Evolutionary conservation across 2,888 invertebrate species (phyloP).

Genomic region (Polia nebulosa): DNA sequence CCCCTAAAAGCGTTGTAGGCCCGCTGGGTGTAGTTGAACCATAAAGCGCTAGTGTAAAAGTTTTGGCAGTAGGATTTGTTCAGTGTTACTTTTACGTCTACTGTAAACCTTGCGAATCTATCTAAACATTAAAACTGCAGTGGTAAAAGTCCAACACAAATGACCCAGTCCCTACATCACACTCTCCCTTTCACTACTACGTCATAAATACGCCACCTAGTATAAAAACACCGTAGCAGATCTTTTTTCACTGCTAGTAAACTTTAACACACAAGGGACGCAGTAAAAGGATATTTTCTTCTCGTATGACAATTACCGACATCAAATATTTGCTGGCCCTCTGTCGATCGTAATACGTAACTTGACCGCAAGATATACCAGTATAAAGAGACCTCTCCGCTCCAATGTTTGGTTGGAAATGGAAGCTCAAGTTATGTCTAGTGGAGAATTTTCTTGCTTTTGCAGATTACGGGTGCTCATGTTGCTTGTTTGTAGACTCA

Average conservation of each 20-base stretch:
- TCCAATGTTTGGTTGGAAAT: background rate
- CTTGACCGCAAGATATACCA: conserved; percentile 74
- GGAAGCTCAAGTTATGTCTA: conserved; percentile 67
- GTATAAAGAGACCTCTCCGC: conserved; percentile 50
- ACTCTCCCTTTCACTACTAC: background rate
- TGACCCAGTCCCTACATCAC: background rate
- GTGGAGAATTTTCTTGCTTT: conserved; percentile 82
- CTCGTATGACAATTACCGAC: conserved; percentile 88
- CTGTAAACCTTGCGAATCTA: no score
- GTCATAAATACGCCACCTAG: conserved; percentile 24
- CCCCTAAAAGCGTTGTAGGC: no score
- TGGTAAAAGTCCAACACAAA: background rate
- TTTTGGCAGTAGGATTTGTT: no score
- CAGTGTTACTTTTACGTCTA: no score
- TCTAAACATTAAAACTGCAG: no score
- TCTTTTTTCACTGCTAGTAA: conserved; percentile 60
- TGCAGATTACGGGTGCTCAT: conserved; percentile 79
- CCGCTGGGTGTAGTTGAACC: no score
- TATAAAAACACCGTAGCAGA: conserved; percentile 44
- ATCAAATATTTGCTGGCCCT: conserved; percentile 89
- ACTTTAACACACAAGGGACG: conserved; percentile 62
- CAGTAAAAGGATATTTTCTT: conserved; percentile 74
- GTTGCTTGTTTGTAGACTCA: conserved; percentile 88
- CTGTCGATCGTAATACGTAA: conserved; percentile 87
- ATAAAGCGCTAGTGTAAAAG: no score